Conservation (phyloP, 2,888 invertebrate species). For the Blomia tropicalis region DNA sequence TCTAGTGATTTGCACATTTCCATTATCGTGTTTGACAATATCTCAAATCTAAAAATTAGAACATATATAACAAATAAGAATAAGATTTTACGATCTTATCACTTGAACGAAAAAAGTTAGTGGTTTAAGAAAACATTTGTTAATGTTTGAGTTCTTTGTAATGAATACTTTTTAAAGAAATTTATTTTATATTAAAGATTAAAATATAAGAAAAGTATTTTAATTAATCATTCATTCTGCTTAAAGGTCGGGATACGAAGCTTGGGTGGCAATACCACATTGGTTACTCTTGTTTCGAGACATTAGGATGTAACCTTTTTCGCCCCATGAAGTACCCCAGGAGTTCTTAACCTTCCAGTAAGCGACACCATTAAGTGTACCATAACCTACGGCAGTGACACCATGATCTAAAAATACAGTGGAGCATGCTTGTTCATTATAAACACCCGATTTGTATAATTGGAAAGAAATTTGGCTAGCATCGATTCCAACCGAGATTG, state of each 20-base stretch:
- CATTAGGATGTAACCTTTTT: slow-evolving; percentile 63
- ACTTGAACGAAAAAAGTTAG: too few species aligned
- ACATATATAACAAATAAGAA: too few species aligned
- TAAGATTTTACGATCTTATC: too few species aligned
- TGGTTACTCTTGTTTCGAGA: slow-evolving; percentile 55
- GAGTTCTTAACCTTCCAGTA: slow-evolving; percentile 80
- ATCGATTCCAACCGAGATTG: slow-evolving; percentile 73
- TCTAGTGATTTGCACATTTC: too few species aligned
- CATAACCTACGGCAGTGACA: slow-evolving; percentile 73
- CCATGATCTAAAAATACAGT: slow-evolving; percentile 59
- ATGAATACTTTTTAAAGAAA: too few species aligned
- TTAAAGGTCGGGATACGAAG: slow-evolving; percentile 58
- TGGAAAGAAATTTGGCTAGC: slow-evolving; percentile 70
- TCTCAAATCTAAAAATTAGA: too few species aligned
- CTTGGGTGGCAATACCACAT: slow-evolving; percentile 73
- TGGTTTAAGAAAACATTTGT: too few species aligned
- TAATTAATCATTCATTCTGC: too few species aligned
- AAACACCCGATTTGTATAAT: slow-evolving; percentile 48
- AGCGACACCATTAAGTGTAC: slow-evolving; percentile 43
- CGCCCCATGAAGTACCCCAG: slow-evolving; percentile 81
- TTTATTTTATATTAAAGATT: too few species aligned
- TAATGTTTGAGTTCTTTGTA: too few species aligned
- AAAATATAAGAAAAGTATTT: too few species aligned
- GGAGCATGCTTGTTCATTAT: slow-evolving; percentile 41
- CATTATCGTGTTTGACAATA: too few species aligned